phyloP scores from a whole-genome alignment of 2,888 invertebrate species.

The Ichneumon xanthorius region DNA sequence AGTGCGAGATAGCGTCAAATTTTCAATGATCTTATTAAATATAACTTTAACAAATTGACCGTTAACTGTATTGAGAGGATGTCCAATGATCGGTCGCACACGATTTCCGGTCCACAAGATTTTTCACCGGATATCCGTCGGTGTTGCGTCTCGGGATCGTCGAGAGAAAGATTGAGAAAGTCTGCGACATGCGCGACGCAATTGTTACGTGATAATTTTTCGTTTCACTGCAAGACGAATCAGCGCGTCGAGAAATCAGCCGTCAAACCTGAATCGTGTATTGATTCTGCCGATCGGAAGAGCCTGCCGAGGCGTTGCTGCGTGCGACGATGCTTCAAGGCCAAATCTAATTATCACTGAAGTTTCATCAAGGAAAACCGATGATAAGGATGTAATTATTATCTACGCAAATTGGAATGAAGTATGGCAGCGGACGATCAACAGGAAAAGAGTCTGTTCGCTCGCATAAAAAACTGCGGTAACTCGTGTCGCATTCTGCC shows the following conservation, averaged over 20 bases:
- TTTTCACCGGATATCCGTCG: conserved; percentile 24
- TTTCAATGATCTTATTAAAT: neutral
- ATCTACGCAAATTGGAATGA: neutral
- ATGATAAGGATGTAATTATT: neutral
- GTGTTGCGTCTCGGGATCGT: conserved; percentile 28
- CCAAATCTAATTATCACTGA: neutral
- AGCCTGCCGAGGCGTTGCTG: conserved; percentile 9
- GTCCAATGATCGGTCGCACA: neutral
- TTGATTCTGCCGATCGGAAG: neutral
- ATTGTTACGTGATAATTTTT: conserved; percentile 1
- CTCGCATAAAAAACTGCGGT: conserved; percentile 65
- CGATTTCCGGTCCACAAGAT: conserved; percentile 22
- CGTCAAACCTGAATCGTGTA: neutral
- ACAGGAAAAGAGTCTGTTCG: conserved; percentile 52
- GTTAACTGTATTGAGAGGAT: neutral
- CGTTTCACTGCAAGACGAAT: neutral
- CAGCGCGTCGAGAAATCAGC: neutral
- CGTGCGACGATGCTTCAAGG: neutral
- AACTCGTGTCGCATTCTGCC: conserved; percentile 69
- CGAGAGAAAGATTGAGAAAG: conserved; percentile 3
- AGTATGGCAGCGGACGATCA: conserved; percentile 45
- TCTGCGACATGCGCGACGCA: neutral
- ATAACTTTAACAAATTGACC: neutral
- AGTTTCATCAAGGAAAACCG: neutral
- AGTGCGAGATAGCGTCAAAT: neutral